A percentile compares a stretch with the other conserved stretches of the same genome.
phyloP scores from a whole-genome alignment of 92 coral and sea anemone genomes.

The Phenganax stokvisi region DNA sequence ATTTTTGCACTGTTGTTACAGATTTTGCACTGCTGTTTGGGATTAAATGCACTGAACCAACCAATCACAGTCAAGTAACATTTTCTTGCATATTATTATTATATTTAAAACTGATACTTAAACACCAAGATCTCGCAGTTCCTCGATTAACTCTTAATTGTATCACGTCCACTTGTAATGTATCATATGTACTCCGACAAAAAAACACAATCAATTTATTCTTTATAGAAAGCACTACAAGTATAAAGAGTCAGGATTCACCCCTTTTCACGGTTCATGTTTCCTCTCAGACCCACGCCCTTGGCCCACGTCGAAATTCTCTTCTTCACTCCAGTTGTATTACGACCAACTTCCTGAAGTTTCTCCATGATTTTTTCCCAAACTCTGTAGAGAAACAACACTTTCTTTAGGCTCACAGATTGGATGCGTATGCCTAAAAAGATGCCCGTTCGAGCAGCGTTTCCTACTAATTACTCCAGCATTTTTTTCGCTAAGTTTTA shows the following conservation, averaged over 20 bases:
- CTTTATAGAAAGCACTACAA: neutral
- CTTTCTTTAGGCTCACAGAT: neutral
- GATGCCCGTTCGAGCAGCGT: neutral
- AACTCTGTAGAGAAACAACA: conserved; percentile 49
- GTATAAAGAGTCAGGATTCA: conserved; percentile 25
- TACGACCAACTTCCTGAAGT: conserved; percentile 62
- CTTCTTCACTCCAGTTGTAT: conserved; percentile 74
- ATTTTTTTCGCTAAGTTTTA: neutral
- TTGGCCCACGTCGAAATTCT: conserved; percentile 86
- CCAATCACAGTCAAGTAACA: too few relatives aligned
- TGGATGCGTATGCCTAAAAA: neutral
- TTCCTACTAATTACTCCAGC: neutral
- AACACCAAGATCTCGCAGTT: too few relatives aligned
- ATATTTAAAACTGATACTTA: too few relatives aligned
- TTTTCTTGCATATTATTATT: too few relatives aligned
- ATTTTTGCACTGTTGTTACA: too few relatives aligned
- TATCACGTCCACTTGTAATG: too few relatives aligned
- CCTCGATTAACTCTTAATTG: too few relatives aligned
- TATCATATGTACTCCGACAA: too few relatives aligned
- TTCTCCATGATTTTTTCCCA: conserved; percentile 95
- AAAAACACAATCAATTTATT: too few relatives aligned
- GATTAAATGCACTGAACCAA: too few relatives aligned
- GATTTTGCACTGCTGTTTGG: too few relatives aligned
- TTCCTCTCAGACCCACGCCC: conserved; percentile 69
- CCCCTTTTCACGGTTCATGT: conserved; percentile 82